Evolutionary conservation across 2,113 vertebrate species (phyloP).

Genomic region (Bubo blakistoni): DNA sequence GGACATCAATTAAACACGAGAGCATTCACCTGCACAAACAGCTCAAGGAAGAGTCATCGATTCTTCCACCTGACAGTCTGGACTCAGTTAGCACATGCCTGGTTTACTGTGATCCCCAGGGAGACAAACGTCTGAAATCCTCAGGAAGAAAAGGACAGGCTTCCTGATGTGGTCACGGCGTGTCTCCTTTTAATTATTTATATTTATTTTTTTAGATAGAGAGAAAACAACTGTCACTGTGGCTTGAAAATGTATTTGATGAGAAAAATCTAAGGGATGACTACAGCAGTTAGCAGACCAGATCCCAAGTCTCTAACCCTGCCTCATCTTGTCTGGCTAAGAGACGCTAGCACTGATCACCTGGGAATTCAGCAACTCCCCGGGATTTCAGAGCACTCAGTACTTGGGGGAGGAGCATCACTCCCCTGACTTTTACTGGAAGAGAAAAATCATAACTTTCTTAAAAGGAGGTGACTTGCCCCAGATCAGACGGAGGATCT

Average conservation of each 20-base stretch:
- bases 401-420: background rate
- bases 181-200: background rate
- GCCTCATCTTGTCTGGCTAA: background rate
- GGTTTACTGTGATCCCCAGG: background rate
- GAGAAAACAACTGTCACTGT: background rate
- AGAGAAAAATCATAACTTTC: background rate
- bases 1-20: background rate
- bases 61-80: background rate
- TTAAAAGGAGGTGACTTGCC: background rate
- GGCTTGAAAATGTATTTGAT: background rate
- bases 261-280: background rate
- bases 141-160: background rate
- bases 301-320: background rate
- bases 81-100: background rate
- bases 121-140: background rate
- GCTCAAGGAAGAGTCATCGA: background rate
- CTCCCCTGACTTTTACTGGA: background rate
- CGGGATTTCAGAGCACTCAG: background rate
- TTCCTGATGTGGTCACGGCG: accelerated
- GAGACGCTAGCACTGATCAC: background rate
- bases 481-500: background rate
- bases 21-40: background rate
- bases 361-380: background rate
- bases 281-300: background rate
- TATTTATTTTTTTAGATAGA: background rate